These are phyloP conservation scores for Pocillopora damicornis DNA, from an alignment of 64 coral and sea anemone species.

Conservation along the genomic window DNA sequence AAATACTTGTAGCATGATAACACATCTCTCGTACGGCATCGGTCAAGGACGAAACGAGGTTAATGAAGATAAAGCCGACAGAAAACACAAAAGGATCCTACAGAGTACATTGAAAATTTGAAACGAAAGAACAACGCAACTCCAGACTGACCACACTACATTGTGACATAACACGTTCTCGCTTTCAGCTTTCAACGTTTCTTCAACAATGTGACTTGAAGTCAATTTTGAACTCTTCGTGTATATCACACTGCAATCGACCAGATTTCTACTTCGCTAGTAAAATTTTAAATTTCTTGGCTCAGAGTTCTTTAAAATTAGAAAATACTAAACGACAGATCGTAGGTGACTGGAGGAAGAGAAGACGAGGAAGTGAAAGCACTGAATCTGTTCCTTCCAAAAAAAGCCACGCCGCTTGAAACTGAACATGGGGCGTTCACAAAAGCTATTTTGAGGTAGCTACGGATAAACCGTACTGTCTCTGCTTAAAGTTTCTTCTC, in stretches of 20 bases:
- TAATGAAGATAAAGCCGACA: background rate
- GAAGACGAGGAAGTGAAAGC: background rate
- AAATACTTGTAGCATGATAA: slow-evolving; percentile 24
- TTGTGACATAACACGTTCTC: too few relatives aligned
- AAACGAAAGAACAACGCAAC: too few relatives aligned
- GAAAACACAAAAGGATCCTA: background rate
- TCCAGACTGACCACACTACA: too few relatives aligned
- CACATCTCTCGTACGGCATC: background rate
- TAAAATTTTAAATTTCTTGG: too few relatives aligned
- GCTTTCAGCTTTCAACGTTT: too few relatives aligned
- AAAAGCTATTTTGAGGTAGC: background rate
- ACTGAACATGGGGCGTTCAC: slow-evolving; percentile 11
- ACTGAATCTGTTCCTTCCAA: background rate
- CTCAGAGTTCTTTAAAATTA: too few relatives aligned
- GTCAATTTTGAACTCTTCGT: too few relatives aligned
- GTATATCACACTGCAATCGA: too few relatives aligned
- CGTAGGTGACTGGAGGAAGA: background rate
- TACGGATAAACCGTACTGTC: background rate
- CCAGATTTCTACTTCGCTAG: too few relatives aligned
- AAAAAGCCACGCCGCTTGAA: background rate
- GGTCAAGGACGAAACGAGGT: background rate
- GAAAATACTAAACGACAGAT: too few relatives aligned
- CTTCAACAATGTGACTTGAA: too few relatives aligned
- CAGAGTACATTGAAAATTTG: too few relatives aligned
- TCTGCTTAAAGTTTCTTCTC: background rate